These are phyloP conservation scores for Drosophila bocki DNA, from an alignment of 1,140 invertebrate genomes.

Conservation along the genomic window DNA sequence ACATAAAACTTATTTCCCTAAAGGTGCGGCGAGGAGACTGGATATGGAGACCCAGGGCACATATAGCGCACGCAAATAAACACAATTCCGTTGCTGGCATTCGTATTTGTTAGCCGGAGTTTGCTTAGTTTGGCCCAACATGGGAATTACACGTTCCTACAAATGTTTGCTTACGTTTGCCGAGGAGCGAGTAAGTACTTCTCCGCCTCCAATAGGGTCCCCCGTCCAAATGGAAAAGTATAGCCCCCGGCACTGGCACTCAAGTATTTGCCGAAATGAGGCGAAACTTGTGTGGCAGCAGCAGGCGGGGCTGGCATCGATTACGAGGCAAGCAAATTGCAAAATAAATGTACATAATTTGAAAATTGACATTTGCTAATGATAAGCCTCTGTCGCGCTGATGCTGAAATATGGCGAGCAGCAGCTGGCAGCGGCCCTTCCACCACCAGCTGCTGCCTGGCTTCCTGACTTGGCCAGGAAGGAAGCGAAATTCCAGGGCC, in stretches of 20 bases:
- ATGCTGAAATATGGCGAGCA: conserved; percentile 62
- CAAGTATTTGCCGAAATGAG: conserved; percentile 25
- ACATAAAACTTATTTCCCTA: conserved; percentile 71
- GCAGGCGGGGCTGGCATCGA: conserved; percentile 35
- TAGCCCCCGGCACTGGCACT: conserved; percentile 16
- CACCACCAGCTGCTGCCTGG: conserved; percentile 19
- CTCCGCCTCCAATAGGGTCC: background rate
- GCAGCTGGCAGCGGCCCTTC: conserved; percentile 12
- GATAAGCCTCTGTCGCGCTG: conserved; percentile 55
- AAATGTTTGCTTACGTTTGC: conserved; percentile 37
- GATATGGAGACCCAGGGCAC: conserved; percentile 13
- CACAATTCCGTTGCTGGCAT: conserved; percentile 25
- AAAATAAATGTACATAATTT: conserved; percentile 72
- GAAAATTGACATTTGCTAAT: conserved; percentile 76
- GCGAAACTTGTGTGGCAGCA: conserved; percentile 11
- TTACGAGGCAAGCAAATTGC: conserved; percentile 58
- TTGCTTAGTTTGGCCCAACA: conserved; percentile 47
- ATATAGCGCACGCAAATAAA: conserved; percentile 30
- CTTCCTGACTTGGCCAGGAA: conserved; percentile 24
- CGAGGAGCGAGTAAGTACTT: conserved; percentile 5
- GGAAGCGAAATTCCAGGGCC: conserved; percentile 52
- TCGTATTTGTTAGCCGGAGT: conserved; percentile 39
- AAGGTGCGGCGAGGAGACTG: conserved; percentile 41
- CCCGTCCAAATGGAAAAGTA: conserved; percentile 11
- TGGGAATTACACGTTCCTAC: conserved; percentile 44